Evolutionary conservation across 2,113 vertebrate genomes (phyloP).

Genomic region (Leptocoma aspasia): DNA sequence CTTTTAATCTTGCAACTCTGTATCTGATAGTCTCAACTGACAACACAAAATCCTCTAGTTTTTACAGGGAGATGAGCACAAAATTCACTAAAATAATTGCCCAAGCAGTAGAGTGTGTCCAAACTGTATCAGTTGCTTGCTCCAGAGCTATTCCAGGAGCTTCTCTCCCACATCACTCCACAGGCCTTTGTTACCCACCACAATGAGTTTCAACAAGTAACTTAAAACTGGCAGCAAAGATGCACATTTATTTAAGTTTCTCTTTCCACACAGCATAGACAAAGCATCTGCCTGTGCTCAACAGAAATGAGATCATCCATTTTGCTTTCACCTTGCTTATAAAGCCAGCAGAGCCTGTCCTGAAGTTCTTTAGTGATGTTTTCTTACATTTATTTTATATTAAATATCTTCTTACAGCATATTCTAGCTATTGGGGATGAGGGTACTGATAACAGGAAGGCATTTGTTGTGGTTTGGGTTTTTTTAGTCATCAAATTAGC

Average conservation of each 20-base stretch:
- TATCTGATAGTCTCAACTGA: background rate
- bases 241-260: background rate
- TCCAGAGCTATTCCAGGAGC: background rate
- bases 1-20: background rate
- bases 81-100: background rate
- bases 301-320: background rate
- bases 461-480: background rate
- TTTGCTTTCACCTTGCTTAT: background rate
- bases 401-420: background rate
- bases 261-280: background rate
- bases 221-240: background rate
- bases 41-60: background rate
- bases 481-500: background rate
- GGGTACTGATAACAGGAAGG: background rate
- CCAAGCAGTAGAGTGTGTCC: background rate
- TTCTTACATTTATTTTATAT: background rate
- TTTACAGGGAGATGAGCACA: background rate
- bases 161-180: background rate
- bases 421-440: background rate
- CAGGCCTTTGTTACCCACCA: background rate
- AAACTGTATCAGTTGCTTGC: background rate
- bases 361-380: background rate
- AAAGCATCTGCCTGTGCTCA: background rate
- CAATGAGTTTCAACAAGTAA: background rate
- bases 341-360: background rate